Conservation (phyloP, 1,140 invertebrate genomes). For the Rhyzopertha dominica region DNA sequence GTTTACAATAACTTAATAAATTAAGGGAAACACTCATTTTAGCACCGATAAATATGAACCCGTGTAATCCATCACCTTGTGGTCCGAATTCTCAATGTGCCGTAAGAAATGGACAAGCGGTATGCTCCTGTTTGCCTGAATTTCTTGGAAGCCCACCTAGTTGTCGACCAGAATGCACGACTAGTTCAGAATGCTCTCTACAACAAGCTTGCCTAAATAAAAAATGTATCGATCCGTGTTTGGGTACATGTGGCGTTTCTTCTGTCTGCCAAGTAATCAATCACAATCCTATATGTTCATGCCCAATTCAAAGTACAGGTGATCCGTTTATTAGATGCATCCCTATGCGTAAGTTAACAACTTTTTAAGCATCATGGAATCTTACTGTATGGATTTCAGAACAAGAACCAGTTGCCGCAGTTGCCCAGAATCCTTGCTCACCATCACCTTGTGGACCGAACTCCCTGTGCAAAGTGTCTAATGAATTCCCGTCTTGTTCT, state of each 20-base stretch:
- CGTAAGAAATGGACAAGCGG: constrained; percentile 53
- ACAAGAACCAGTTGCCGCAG: constrained; percentile 43
- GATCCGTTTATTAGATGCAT: constrained; percentile 66
- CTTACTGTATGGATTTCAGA: constrained; percentile 32
- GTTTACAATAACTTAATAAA: constrained; percentile 1
- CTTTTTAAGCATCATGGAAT: constrained; percentile 8
- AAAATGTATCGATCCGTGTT: constrained; percentile 61
- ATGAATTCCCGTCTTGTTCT: constrained; percentile 73
- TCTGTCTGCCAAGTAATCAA: constrained; percentile 60
- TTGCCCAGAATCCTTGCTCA: constrained; percentile 62
- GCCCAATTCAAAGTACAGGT: constrained; percentile 42
- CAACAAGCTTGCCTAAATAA: constrained; percentile 57
- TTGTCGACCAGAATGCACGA: constrained; percentile 57
- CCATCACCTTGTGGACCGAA: constrained; percentile 80
- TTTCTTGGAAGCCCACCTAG: constrained; percentile 48
- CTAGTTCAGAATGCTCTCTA: constrained; percentile 58
- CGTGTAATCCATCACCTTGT: constrained; percentile 48
- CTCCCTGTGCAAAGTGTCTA: constrained; percentile 71
- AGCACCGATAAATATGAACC: constrained; percentile 47
- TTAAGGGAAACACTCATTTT: constrained; percentile 32
- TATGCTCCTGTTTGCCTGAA: constrained; percentile 49
- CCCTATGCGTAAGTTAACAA: constrained; percentile 20
- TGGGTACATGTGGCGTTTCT: constrained; percentile 56
- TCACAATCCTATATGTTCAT: constrained; percentile 51
- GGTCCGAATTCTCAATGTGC: constrained; percentile 58